Evolutionary conservation across 2,797 vertebrate species (phyloP).

Genomic region (Centroberyx gerrardi): DNA sequence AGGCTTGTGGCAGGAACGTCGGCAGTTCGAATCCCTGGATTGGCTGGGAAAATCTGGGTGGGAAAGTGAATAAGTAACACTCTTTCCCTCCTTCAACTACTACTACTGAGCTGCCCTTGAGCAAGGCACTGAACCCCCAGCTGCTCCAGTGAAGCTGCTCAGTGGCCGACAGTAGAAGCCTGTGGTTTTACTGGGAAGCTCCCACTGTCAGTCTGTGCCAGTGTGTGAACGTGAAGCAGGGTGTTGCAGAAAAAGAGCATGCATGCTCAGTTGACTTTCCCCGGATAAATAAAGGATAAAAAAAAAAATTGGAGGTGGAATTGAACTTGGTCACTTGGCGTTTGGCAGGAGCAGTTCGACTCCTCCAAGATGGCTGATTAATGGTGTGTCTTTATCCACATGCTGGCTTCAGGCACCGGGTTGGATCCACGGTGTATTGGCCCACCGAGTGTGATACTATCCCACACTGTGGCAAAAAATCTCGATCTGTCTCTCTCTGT

Average conservation of each 20-base stretch:
- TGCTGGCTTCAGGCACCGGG: conserved; percentile 61
- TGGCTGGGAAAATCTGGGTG: too few relatives aligned
- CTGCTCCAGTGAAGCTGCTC: neutral
- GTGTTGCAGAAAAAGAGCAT: conserved; percentile 14
- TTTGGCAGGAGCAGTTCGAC: conserved; percentile 69
- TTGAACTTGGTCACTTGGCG: conserved; percentile 58
- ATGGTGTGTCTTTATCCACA: conserved; percentile 72
- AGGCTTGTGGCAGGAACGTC: too few relatives aligned
- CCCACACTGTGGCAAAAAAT: conserved; percentile 68
- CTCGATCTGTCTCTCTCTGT: conserved; percentile 62
- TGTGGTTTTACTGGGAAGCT: neutral
- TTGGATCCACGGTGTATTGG: conserved; percentile 66
- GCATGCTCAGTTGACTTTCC: too few relatives aligned
- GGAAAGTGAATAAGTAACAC: too few relatives aligned
- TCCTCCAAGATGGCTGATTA: conserved; percentile 76
- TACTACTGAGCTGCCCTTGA: conserved; percentile 7
- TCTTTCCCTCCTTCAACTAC: too few relatives aligned
- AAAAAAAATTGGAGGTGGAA: conserved; percentile 39
- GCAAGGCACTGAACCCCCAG: conserved; percentile 8
- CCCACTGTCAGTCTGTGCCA: neutral
- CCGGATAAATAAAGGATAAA: conserved; percentile 20
- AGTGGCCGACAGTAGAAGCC: neutral
- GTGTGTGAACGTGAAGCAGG: neutral
- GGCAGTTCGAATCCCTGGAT: too few relatives aligned
- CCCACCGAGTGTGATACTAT: conserved; percentile 72